Evolutionary conservation across 2,888 invertebrate genomes (phyloP), one percentile per base, ranked within the genome.

Genomic region (Gasteruption jaculator): DNA sequence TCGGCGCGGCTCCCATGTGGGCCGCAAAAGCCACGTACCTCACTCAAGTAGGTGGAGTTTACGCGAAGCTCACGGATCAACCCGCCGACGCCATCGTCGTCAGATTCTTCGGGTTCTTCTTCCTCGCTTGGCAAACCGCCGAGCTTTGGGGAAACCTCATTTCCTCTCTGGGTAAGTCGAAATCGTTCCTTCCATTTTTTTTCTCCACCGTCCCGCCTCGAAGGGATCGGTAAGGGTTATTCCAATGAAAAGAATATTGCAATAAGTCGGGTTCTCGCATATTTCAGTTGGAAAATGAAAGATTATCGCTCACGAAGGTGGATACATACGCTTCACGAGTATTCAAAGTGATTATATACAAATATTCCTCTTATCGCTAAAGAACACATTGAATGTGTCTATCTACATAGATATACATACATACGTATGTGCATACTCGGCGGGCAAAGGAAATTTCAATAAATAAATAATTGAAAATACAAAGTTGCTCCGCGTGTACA

Each of bases 1-100:
- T 95, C 39, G 94, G 93, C 7, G 96, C 94, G 2, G 95, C 95
- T 0, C 95, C 95, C 33, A 87, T 97, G 84, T 97, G 97, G 97
- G 91, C 94, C 1, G 91, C 96, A n/a, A 92, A 96, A 71, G 95
- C 96, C 45, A 92, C 93, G 2, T 97, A 97, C 69, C 78, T 97
- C 48, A 96, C 96, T 10, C 91, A 94, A 74, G 90, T 87, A 27
- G 95, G 93, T 31, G 88, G 90, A 49, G 83, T 88, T 54, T 91
- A 91, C 74, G 91, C 95, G 11, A 88, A 88, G 64, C 74, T 92
- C 47, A 89, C 89, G 10, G 86, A 88, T 60, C 87, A 90, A 65
- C 81, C 87, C 19, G 84, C 90, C 38, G 91, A 93, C 68, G 91
- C 91, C 14, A 91, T 94, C 57, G 91, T 97, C 57, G 94, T 94